Conservation (phyloP, 2,888 invertebrate species). For the Magallana nippona region DNA sequence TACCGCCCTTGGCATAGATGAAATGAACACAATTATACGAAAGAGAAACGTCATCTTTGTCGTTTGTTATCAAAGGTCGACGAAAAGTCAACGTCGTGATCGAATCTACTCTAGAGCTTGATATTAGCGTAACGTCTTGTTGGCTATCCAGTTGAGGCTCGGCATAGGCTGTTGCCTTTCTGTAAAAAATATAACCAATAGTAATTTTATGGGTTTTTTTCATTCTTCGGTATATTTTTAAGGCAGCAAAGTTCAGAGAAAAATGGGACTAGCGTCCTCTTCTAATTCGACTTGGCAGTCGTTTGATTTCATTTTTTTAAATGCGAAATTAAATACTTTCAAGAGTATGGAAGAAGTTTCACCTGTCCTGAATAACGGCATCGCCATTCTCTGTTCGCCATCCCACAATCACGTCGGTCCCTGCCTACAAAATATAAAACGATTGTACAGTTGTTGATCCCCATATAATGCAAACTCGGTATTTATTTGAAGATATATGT, state of each 20-base stretch:
- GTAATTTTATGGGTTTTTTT: neutral
- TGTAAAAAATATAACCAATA: neutral
- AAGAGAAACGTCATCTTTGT: conserved; percentile 54
- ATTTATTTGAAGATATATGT: too few species aligned
- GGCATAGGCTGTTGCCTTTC: conserved; percentile 19
- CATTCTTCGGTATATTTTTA: too few species aligned
- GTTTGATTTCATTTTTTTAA: too few species aligned
- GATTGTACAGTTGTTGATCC: too few species aligned
- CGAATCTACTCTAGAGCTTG: conserved; percentile 51
- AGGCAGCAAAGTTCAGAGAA: too few species aligned
- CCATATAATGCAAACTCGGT: too few species aligned
- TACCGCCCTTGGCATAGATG: conserved; percentile 61
- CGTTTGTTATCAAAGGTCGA: conserved; percentile 55
- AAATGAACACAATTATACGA: conserved; percentile 75
- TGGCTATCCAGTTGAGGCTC: conserved; percentile 52
- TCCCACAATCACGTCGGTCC: conserved; percentile 58
- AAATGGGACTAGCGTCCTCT: too few species aligned
- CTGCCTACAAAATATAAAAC: conserved; percentile 41
- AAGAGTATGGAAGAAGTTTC: too few species aligned
- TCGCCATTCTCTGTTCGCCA: conserved; percentile 52
- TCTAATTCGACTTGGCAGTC: too few species aligned
- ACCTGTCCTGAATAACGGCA: conserved; percentile 58
- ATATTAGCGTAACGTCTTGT: conserved; percentile 51
- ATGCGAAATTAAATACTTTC: too few species aligned
- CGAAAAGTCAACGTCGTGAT: conserved; percentile 60